Base-by-base conservation (phyloP, 2,797 vertebrate genomes). In the Cephalopachus bancanus region DNA sequence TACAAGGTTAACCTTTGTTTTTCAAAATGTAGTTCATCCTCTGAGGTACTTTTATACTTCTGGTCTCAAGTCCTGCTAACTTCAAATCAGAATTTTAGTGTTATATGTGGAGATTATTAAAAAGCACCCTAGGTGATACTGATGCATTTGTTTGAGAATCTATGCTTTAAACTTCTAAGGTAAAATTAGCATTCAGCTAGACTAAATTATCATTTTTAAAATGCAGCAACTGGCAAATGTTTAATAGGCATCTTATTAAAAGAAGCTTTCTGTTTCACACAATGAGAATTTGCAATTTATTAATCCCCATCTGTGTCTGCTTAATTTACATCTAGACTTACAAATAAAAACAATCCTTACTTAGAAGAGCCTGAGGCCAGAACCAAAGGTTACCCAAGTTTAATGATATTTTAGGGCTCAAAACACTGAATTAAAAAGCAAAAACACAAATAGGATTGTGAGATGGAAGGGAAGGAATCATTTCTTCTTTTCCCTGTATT, bases 181-280 rank as follows among this genome's bases (percentile, higher is more conserved):
- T 94, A 96, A 97, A 98, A 95, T 95, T 93, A 95, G 97, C 90
- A 94, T 87, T 89, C 26, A 94, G 22, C 9, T 72, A 85, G 10
- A 93, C n/a, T 94, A 67, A 95, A 94, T 94, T 96, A 88, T 89
- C 24, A 53, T 88, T 44, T 44, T 44, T 94, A 95, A 95, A 84
- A 81, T 28, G 8, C 30, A 87, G 37, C 10, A 86, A 94, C 59
- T 84, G 81, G 30, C 3, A 97, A 97, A 87, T 89, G 6, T 93
- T 92, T 94, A 95, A 95, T 83, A 95, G 49, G 11, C 14, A 96
- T 11, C 62, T 97, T 94, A 94, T 95, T 84, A 91, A 97, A 97
- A 89, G 62, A 93, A 97, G 8, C 51, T 95, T 96, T 94, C 55
- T 83, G 15, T 95, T 97, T 93, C 74, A 90, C 49, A 96, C 33